These are phyloP conservation scores for Spialia ferax DNA, from an alignment of 2,888 invertebrate species.

Conservation along the genomic window DNA sequence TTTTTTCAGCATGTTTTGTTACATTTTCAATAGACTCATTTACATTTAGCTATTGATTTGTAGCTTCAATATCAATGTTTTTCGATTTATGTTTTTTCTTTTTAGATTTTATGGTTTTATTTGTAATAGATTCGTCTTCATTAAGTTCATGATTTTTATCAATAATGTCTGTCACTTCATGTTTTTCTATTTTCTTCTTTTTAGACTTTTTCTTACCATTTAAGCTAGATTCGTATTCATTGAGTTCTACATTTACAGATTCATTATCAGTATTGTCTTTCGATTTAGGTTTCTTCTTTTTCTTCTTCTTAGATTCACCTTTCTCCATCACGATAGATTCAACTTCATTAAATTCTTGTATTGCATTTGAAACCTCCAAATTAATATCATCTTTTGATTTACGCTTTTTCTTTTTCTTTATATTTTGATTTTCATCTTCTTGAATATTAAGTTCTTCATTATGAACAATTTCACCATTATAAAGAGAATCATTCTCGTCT, in stretches of 20 bases:
- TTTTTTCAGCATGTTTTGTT: neutral
- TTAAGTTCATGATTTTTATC: slow-evolving; percentile 1
- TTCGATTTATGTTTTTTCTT: slow-evolving; percentile 25
- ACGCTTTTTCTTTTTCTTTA: slow-evolving; percentile 8
- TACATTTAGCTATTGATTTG: neutral
- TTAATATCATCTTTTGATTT: neutral
- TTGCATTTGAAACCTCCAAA: neutral
- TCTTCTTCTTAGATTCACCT: slow-evolving; percentile 26
- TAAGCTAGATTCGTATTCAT: neutral
- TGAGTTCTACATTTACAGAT: neutral
- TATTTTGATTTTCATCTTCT: neutral
- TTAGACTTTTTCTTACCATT: slow-evolving; percentile 2
- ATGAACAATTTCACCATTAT: slow-evolving; percentile 7
- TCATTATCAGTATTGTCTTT: slow-evolving; percentile 1
- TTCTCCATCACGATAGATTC: neutral
- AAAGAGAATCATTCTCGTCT: slow-evolving; percentile 40
- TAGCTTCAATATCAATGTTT: neutral
- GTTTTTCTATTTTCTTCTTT: slow-evolving; percentile 44
- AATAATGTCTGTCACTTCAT: neutral
- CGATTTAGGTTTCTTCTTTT: slow-evolving; percentile 6
- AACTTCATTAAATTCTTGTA: neutral
- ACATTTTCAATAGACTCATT: neutral
- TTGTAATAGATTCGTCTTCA: neutral
- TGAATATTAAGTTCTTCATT: neutral
- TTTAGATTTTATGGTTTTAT: slow-evolving; percentile 15